Evolutionary conservation across 2,113 vertebrate species (phyloP), one percentile per base, ranked within the genome.

Genomic region (Pseudolaguvia tuberculata): DNA sequence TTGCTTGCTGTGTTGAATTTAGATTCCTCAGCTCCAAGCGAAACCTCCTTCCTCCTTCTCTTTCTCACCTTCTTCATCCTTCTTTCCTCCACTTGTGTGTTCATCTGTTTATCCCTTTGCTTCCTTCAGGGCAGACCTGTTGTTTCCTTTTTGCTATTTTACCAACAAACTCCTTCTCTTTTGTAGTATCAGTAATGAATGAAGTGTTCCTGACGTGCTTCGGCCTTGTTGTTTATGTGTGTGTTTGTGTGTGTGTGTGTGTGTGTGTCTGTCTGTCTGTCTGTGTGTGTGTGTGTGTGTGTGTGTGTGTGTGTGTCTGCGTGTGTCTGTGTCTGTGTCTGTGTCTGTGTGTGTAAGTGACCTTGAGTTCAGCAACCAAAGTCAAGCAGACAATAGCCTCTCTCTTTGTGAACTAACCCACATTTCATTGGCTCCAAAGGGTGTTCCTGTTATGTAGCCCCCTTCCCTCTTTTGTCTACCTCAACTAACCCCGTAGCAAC

Each of bases 391-490:
- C 86, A 86, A 83, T 85, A 75, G 82, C 85, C 83, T 86, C 87
- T 84, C 86, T 87, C 73, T 72, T 84, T 88, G 62, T 76, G 35
- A 90, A 90, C 88, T 90, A 90, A 91, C 89, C 87, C 85, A 84
- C 89, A 89, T 91, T 88, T 90, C 88, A 89, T 91, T 89, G 85
- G 89, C 86, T 90, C 88, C 82, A 89, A 90, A 88, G 89, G 86
- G 89, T 79, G 70, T 79, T 81, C 76, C 80, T 73, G 80, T 61
- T 71, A 85, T 86, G 83, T 88, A 88, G 88, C 87, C 80, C n/a
- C 86, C 78, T 81, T 85, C 87, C 83, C 85, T 84, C 10, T 85
- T 70, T 39, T 55, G 68, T 70, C 68, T 70, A 70, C 68, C 68
- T 70, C 76, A 75, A 79, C 77, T 63, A 80, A 66, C 81, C 77